Percentiles rank a stretch among this genome's conserved stretches.
Evolutionary conservation across 2,797 vertebrate genomes (phyloP).

Genomic region (Caiman crocodilus): DNA sequence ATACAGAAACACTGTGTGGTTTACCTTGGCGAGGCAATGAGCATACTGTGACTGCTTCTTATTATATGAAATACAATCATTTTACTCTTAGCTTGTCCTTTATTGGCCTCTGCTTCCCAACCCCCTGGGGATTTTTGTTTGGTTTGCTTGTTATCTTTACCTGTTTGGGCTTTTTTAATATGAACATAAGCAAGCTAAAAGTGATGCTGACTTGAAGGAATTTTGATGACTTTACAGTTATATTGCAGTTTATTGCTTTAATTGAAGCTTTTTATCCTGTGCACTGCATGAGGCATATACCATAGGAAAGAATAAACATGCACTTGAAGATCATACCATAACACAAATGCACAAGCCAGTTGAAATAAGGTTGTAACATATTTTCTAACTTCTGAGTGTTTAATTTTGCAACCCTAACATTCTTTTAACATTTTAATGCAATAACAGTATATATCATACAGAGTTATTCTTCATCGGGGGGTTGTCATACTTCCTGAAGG

Average conservation of each 20-base stretch:
- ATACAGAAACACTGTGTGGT: slow-evolving; percentile 23
- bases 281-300: not conserved
- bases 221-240: not conserved
- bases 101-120: not conserved
- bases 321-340: not conserved
- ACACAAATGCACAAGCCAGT: accelerated
- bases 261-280: not conserved
- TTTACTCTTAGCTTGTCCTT: not conserved
- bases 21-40: slow-evolving; percentile 1
- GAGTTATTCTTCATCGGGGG: not conserved
- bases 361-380: not conserved
- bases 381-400: not conserved
- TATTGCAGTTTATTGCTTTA: not conserved
- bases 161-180: not conserved
- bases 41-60: not conserved
- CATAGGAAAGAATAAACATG: not conserved
- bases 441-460: not conserved
- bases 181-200: not conserved
- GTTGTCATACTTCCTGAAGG: not conserved
- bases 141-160: not conserved
- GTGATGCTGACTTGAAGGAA: not conserved
- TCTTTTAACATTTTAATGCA: not conserved
- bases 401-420: not conserved
- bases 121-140: not conserved
- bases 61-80: slow-evolving; percentile 17